Evolutionary conservation across 2,888 invertebrate species (phyloP), one percentile per base, ranked within the genome.

Genomic region (Meteorus cinctellus): DNA sequence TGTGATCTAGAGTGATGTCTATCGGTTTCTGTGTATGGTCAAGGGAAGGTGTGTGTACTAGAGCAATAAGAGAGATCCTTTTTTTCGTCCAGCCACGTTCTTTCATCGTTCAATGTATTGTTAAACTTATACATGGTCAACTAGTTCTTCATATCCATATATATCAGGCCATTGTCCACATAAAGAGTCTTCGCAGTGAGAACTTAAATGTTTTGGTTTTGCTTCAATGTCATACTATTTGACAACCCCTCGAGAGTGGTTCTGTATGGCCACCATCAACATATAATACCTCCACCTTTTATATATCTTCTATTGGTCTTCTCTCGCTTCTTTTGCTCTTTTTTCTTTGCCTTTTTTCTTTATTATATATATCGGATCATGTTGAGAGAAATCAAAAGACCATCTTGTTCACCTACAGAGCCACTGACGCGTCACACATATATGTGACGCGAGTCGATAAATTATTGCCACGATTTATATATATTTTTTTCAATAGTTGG

Each of bases 131-230:
- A 24, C 36, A 41, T 67, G 80, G 78, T 79, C 84, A 83, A 81
- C 78, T 77, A 79, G 80, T 65, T 78, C 34, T 36, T 71, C 36
- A 69, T 62, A 41, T 27, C 14, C 14, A 29, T 74, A 55, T 68
- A 31, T n/a, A 14, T 41, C 62, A 62, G 77, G 73, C 70, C 70
- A 83, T 84, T 84, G 82, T 84, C 77, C 78, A 36, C 19, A 69
- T 29, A 75, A 29, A 65, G 27, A 27, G 59, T 74, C 36, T 55
- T 45, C 45, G 75, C 74, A 77, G 72, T 69, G 75, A 73, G 79
- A 79, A 79, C 84, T 83, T 84, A 78, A 77, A 85, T 86, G 85
- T 86, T 86, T 86, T 86, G 85, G 86, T 86, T 86, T 76, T 85
- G 80, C 78, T 41, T 84, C 82, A 84, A 86, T 85, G 79, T 80